Base-by-base conservation (phyloP, 2,113 vertebrate genomes). In the Cranoglanis bouderius region DNA sequence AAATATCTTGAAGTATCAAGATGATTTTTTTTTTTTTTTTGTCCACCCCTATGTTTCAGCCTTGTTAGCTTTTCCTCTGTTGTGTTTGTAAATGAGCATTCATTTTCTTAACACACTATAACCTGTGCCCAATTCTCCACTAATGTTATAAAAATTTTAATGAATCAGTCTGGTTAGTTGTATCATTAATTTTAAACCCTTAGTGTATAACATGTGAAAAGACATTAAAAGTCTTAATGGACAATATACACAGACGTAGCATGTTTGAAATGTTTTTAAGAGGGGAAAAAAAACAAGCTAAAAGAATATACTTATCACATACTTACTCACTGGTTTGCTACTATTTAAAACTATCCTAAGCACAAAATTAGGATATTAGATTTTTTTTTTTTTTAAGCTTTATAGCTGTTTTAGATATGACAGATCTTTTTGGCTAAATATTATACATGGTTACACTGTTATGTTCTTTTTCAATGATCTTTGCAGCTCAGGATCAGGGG, bases 401-500 rank as follows among this genome's bases (percentile, higher is more conserved):
- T 46, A 3, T 6, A 43, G 16, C 24, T 49, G 26, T 26, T 78
- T 80, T 77, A 13, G 29, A 81, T 53, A 18, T 32, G 46, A 81
- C 26, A 29, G n/a, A 55, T n/a, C 3, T 81, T 35, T 35, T 19
- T 57, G 13, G 53, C 18, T 38, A 82, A 55, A 35, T 38, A 19
- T 81, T 53, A 51, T 19, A 81, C 40, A 29, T 29, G 24, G 74
- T n/a, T 51, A 51, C 14, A 65, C 24, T 70, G 26, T 46, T 87
- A 24, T 83, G 35, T 61, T 83, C 16, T 32, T 26, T 65, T 81
- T 85, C 0, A 4, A n/a, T 16, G 2, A 78, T 80, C 3, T 91
- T 81, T 74, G 43, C 91, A 96, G 96, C 83, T 3, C 91, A 94
- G 26, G 55, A 61, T 5, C 88, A 91, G 1, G 43, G 43, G 1